Conservation (phyloP, 2,888 invertebrate genomes). For the Hypomecis atomaria region DNA sequence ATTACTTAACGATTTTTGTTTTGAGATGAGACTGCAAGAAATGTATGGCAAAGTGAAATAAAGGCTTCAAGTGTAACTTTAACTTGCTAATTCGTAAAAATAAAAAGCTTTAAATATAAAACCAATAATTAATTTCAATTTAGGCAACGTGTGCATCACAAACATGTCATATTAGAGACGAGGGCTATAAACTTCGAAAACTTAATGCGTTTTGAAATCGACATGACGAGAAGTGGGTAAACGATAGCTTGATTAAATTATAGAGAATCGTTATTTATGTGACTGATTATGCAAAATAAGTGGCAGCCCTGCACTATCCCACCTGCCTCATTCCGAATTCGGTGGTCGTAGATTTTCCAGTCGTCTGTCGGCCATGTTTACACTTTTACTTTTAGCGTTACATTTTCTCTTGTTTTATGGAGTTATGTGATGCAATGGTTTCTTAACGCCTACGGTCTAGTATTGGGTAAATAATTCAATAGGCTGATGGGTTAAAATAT, state of each 20-base stretch:
- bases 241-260: no score
- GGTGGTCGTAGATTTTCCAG: conserved; percentile 46
- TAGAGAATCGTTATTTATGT: not conserved
- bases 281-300: not conserved
- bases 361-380: conserved; percentile 45
- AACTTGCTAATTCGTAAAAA: not conserved
- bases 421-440: conserved; percentile 34
- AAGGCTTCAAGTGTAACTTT: not conserved
- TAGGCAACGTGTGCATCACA: no score
- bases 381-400: conserved; percentile 72
- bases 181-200: no score
- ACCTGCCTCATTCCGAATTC: conserved; percentile 48
- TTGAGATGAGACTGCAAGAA: no score
- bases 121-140: no score
- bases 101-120: not conserved
- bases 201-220: no score
- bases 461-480: conserved; percentile 14
- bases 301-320: conserved; percentile 21
- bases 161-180: no score
- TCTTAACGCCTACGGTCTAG: conserved; percentile 32
- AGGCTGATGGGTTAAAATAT: conserved; percentile 6
- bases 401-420: conserved; percentile 43
- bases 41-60: no score
- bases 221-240: no score
- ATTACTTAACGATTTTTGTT: no score